These are phyloP conservation scores for Cepaea nemoralis DNA, from an alignment of 1,140 invertebrate genomes.

Conservation along the genomic window DNA sequence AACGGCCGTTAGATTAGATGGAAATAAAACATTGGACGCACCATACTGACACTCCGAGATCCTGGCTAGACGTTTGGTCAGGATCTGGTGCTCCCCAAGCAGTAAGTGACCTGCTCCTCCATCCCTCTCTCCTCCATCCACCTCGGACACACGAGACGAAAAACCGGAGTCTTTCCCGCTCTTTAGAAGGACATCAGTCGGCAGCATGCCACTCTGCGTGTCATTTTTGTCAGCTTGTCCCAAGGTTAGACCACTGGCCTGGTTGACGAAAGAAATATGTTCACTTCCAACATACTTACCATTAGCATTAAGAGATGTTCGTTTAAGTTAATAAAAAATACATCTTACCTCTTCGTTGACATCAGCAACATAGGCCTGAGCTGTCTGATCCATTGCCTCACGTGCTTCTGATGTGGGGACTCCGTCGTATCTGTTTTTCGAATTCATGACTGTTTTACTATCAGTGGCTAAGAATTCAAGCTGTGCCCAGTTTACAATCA, in stretches of 20 bases:
- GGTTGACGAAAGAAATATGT: constrained; percentile 36
- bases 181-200: background rate
- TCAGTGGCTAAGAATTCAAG: too few relatives aligned
- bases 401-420: background rate
- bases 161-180: constrained; percentile 32
- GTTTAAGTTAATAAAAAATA: background rate
- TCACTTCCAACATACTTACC: constrained; percentile 35
- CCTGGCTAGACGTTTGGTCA: constrained; percentile 26
- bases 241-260: constrained; percentile 27
- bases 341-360: background rate
- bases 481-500: too few relatives aligned
- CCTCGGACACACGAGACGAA: constrained; percentile 34
- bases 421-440: background rate
- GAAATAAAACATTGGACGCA: constrained; percentile 29
- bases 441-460: background rate
- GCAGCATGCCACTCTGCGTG: background rate
- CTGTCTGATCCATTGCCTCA: background rate
- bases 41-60: constrained; percentile 34
- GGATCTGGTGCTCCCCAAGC: background rate
- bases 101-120: background rate
- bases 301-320: background rate
- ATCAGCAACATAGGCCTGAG: background rate
- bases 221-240: constrained; percentile 26
- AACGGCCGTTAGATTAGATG: too few relatives aligned
- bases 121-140: constrained; percentile 13